phyloP scores from a whole-genome alignment of 2,888 invertebrate genomes.

The Copidosoma aretas region DNA sequence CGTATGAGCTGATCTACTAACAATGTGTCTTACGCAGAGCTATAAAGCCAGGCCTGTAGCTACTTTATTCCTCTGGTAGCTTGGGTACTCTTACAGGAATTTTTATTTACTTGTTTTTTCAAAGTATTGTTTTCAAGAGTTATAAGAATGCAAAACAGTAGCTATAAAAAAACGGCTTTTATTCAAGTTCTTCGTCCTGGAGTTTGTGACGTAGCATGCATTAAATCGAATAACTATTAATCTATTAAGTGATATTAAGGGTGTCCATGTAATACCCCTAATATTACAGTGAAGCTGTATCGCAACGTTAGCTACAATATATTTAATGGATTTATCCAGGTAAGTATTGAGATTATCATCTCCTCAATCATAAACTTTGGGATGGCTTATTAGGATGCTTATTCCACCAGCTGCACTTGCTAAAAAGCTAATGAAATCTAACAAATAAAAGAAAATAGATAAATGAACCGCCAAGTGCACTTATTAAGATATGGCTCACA shows the following conservation, averaged over 20 bases:
- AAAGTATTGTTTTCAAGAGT: no score
- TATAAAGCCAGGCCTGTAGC: no score
- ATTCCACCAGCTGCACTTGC: conserved; percentile 52
- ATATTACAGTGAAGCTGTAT: conserved; percentile 94
- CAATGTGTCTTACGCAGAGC: no score
- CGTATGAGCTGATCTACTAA: no score
- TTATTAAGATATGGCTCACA: no score
- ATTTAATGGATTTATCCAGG: conserved; percentile 70
- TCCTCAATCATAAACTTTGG: conserved; percentile 62
- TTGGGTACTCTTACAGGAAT: no score
- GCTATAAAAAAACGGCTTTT: conserved; percentile 34
- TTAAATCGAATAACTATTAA: conserved; percentile 89
- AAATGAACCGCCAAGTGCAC: no score
- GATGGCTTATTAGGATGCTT: conserved; percentile 63
- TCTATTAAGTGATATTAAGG: conserved; percentile 70
- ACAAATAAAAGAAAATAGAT: conserved; percentile 13
- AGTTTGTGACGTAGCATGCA: conserved; percentile 82
- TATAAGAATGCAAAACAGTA: no score
- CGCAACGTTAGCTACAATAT: conserved; percentile 89
- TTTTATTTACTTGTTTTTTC: no score
- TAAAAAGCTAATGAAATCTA: conserved; percentile 15
- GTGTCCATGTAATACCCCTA: conserved; percentile 88
- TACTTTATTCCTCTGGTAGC: no score
- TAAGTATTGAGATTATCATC: conserved; percentile 71
- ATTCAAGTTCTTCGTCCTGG: conserved; percentile 65